Evolutionary conservation across 2,113 vertebrate genomes (phyloP).

Genomic region (Raja brachyura): DNA sequence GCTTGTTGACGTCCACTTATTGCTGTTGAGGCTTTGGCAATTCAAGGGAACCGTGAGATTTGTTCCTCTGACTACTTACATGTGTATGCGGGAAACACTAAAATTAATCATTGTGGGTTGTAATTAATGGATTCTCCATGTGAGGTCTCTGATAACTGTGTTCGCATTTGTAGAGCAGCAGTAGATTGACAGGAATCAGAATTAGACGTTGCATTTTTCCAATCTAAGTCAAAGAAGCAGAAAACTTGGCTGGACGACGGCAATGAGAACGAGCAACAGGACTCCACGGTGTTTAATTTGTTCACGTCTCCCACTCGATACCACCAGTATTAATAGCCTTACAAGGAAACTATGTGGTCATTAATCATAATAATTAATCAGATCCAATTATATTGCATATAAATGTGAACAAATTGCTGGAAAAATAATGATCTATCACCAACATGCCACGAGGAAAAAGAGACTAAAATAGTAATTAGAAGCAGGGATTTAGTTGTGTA

Average conservation of each 20-base stretch:
- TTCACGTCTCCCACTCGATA: slow-evolving; percentile 78
- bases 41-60: slow-evolving; percentile 5
- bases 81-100: slow-evolving; percentile 35
- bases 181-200: slow-evolving; percentile 35
- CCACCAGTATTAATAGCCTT: slow-evolving; percentile 82
- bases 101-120: slow-evolving; percentile 37
- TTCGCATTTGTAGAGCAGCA: slow-evolving; percentile 7
- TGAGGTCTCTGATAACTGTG: slow-evolving; percentile 30
- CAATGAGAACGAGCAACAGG: slow-evolving; percentile 59
- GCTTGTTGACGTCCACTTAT: not conserved
- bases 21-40: slow-evolving; percentile 1
- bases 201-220: slow-evolving; percentile 40
- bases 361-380: slow-evolving; percentile 99
- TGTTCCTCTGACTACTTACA: slow-evolving; percentile 10
- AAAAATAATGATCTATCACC: slow-evolving; percentile 99
- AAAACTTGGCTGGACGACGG: slow-evolving; percentile 58
- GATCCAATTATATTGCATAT: slow-evolving; percentile 99
- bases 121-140: slow-evolving; percentile 36
- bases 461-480: slow-evolving; percentile 99
- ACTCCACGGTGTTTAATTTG: slow-evolving; percentile 75
- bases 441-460: slow-evolving; percentile 83
- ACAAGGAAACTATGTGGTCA: slow-evolving; percentile 81
- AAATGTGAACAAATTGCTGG: slow-evolving; percentile 99
- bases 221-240: slow-evolving; percentile 51
- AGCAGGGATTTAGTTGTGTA: slow-evolving; percentile 79